Evolutionary conservation across 2,797 vertebrate genomes (phyloP).

Genomic region (Falco berigora): DNA sequence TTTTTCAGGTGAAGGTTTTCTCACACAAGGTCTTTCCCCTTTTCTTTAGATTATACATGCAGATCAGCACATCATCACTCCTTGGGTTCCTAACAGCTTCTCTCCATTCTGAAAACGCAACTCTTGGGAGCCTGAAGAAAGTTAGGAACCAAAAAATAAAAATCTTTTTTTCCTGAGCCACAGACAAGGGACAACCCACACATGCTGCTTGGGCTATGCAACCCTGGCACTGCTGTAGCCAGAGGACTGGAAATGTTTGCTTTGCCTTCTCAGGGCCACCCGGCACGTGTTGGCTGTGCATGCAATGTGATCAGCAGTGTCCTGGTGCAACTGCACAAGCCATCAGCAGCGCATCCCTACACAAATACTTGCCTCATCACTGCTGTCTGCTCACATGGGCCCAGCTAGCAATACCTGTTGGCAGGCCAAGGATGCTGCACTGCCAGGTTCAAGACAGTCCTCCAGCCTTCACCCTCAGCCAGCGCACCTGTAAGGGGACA

Average conservation of each 20-base stretch:
- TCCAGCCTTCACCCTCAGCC: background rate
- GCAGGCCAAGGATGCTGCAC: background rate
- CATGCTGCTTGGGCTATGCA: background rate
- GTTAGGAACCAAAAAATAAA: background rate
- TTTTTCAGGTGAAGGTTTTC: background rate
- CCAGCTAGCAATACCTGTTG: background rate
- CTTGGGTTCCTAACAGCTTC: background rate
- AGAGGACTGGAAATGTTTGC: background rate
- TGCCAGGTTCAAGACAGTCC: background rate
- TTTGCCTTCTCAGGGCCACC: background rate
- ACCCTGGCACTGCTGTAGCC: background rate
- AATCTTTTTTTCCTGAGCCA: background rate
- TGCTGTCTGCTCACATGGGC: background rate
- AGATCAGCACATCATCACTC: background rate
- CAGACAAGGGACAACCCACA: background rate
- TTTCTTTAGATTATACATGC: background rate
- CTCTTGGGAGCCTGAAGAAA: background rate
- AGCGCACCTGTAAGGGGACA: background rate
- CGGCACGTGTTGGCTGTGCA: background rate
- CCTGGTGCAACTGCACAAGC: background rate
- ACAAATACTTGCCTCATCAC: background rate
- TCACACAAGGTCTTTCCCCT: background rate
- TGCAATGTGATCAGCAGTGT: accelerated
- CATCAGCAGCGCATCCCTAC: background rate
- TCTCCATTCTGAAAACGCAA: background rate